A percentile compares a stretch with the other conserved stretches of the same genome.
Conservation (phyloP, 2,888 invertebrate genomes). For the Platerodrilus igneus region DNA sequence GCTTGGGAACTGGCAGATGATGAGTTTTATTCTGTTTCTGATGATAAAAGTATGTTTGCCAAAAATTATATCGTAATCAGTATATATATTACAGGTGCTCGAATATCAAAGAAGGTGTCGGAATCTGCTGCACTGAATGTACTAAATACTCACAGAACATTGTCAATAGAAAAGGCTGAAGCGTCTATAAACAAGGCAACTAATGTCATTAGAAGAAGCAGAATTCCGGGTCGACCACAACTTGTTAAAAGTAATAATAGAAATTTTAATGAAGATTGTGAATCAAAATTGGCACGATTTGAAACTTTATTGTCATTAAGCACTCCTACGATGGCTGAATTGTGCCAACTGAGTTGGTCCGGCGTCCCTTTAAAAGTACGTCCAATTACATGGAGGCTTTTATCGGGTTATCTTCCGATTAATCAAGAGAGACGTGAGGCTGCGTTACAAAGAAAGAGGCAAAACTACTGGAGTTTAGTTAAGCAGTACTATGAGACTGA, state of each 20-base stretch:
- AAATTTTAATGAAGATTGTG: slow-evolving; percentile 62
- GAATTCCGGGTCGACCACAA: slow-evolving; percentile 67
- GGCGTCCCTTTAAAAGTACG: slow-evolving; percentile 89
- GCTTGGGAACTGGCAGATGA: slow-evolving; percentile 97
- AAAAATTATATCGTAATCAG: slow-evolving; percentile 3
- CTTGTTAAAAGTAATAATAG: slow-evolving; percentile 58
- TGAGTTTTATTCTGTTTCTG: slow-evolving; percentile 59
- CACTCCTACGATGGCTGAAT: slow-evolving; percentile 76
- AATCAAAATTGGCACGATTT: slow-evolving; percentile 83
- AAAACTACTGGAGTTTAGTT: slow-evolving; percentile 93
- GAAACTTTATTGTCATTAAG: slow-evolving; percentile 72
- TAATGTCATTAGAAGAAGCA: too few species aligned
- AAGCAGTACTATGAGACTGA: slow-evolving; percentile 93
- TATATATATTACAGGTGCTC: slow-evolving; percentile 54
- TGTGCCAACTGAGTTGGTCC: slow-evolving; percentile 91
- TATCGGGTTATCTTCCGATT: slow-evolving; percentile 78
- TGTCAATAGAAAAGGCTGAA: slow-evolving; percentile 39
- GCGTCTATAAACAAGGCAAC: too few species aligned
- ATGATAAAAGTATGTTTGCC: slow-evolving; percentile 43
- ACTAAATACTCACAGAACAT: slow-evolving; percentile 76
- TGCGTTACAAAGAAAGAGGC: slow-evolving; percentile 84
- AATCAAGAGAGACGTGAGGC: slow-evolving; percentile 84
- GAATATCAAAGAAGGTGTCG: slow-evolving; percentile 84
- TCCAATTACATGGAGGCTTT: slow-evolving; percentile 45
- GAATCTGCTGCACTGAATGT: slow-evolving; percentile 86